Conservation (phyloP, 1,140 invertebrate species). For the Drosophila ercepeae region DNA sequence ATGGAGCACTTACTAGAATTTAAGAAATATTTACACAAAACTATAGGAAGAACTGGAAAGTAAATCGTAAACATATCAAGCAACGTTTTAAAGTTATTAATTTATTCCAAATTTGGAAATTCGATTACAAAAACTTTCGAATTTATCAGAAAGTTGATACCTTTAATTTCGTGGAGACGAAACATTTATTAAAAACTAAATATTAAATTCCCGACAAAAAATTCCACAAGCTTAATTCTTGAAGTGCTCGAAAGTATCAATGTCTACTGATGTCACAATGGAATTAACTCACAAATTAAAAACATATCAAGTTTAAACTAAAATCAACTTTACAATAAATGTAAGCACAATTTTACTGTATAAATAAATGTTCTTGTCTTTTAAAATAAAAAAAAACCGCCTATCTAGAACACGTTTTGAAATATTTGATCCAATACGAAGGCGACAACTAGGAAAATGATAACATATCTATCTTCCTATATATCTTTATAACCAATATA, state of each 20-base stretch:
- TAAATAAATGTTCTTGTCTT: not conserved
- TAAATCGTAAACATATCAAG: constrained; percentile 38
- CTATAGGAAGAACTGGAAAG: not conserved
- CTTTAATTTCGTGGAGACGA: not conserved
- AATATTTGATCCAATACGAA: not conserved
- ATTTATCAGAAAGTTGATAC: not conserved
- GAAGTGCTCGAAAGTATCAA: not conserved
- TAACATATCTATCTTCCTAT: too few species aligned
- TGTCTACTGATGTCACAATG: not conserved
- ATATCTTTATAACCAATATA: not conserved
- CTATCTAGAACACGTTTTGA: not conserved
- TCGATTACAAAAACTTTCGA: not conserved
- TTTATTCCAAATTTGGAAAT: not conserved
- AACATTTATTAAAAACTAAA: constrained; percentile 12
- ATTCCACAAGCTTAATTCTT: not conserved
- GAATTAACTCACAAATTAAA: not conserved
- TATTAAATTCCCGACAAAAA: constrained; percentile 5
- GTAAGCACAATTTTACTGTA: constrained; percentile 1
- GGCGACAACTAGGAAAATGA: not conserved
- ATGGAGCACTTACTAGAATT: constrained; percentile 37
- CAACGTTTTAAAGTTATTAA: constrained; percentile 10
- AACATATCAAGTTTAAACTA: not conserved
- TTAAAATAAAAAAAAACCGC: not conserved
- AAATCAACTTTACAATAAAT: not conserved
- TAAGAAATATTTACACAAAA: constrained; percentile 4